These are phyloP conservation scores for Illadopsis cleaveri DNA, from an alignment of 2,113 vertebrate species.

Conservation along the genomic window DNA sequence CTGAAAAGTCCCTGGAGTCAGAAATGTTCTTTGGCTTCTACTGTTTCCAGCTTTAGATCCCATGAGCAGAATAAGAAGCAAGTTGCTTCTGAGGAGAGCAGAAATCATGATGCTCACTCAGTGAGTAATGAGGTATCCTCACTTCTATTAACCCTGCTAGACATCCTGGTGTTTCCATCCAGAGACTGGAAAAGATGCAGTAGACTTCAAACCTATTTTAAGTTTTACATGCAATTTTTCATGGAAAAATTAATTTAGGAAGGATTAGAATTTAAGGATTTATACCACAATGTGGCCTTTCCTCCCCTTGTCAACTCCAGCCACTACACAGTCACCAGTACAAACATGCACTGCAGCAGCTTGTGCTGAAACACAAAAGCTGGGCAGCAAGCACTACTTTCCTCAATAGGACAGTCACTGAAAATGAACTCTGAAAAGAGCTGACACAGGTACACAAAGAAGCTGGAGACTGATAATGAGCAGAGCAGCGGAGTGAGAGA, in stretches of 20 bases:
- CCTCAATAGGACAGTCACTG: not conserved
- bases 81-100: not conserved
- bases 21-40: not conserved
- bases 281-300: not conserved
- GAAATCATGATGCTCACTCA: not conserved
- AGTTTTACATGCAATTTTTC: not conserved
- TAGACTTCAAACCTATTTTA: not conserved
- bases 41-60: not conserved
- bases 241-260: not conserved
- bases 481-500: not conserved
- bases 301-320: not conserved
- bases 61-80: not conserved
- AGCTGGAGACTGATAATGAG: not conserved
- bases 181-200: not conserved
- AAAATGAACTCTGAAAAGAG: not conserved
- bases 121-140: not conserved
- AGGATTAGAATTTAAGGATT: not conserved
- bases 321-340: not conserved
- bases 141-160: not conserved
- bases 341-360: not conserved
- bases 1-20: not conserved
- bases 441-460: not conserved
- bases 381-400: not conserved
- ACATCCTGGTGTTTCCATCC: not conserved
- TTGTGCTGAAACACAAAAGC: not conserved